Conservation (phyloP, 2,888 invertebrate genomes). For the Halocaridina rubra region DNA sequence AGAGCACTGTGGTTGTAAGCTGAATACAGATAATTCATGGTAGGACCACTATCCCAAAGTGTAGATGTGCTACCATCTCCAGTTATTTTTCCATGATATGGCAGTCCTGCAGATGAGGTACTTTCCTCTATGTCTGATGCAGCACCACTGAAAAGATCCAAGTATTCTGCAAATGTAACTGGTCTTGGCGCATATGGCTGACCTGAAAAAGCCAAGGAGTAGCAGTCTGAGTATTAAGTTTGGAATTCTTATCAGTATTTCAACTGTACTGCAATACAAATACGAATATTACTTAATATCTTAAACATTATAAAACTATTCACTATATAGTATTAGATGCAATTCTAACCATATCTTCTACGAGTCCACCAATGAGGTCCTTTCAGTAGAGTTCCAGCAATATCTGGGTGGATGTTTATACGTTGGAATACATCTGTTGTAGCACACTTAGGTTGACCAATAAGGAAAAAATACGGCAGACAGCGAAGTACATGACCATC, state of each 20-base stretch:
- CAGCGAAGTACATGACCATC: constrained; percentile 38
- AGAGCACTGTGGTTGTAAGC: not conserved
- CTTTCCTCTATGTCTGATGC: not conserved
- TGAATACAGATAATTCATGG: constrained; percentile 32
- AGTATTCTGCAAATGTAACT: constrained; percentile 38
- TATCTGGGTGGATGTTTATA: constrained; percentile 52
- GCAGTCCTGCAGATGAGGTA: not conserved
- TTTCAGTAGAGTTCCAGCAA: constrained; percentile 47
- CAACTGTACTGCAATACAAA: no score
- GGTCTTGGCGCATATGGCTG: constrained; percentile 1
- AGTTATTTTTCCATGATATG: constrained; percentile 19
- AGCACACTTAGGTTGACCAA: constrained; percentile 61
- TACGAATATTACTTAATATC: no score
- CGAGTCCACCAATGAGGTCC: constrained; percentile 61
- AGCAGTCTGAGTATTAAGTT: no score
- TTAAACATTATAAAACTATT: no score
- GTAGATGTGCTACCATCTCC: constrained; percentile 60
- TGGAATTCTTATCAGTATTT: no score
- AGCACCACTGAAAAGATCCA: constrained; percentile 31
- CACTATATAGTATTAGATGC: no score
- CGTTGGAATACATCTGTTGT: constrained; percentile 57
- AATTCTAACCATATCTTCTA: constrained; percentile 45
- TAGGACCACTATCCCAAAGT: constrained; percentile 43
- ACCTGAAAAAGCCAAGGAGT: constrained; percentile 3
- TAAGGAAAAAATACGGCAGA: constrained; percentile 54